These are phyloP conservation scores for Fregata magnificens DNA, from an alignment of 2,113 vertebrate species.

Conservation along the genomic window DNA sequence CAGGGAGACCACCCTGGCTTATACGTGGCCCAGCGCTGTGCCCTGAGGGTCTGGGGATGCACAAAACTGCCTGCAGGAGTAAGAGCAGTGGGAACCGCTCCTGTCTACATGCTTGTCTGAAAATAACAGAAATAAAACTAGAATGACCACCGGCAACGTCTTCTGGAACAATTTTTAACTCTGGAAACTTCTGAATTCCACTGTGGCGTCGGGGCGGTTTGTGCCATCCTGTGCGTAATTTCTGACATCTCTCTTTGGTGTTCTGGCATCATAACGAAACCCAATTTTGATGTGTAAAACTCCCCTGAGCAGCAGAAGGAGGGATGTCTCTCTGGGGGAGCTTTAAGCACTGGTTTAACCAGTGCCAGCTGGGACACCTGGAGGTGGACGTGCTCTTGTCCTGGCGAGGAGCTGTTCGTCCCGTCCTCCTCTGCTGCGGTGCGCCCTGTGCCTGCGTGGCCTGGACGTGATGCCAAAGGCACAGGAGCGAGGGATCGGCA, in stretches of 20 bases:
- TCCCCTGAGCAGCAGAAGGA: not conserved
- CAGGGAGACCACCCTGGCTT: not conserved
- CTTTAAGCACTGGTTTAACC: not conserved
- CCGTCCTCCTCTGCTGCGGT: not conserved
- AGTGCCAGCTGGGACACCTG: not conserved
- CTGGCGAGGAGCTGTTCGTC: rapidly evolving
- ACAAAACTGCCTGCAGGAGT: rapidly evolving
- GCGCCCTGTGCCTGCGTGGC: rapidly evolving
- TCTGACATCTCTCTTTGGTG: not conserved
- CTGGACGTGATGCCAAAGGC: not conserved
- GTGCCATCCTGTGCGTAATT: not conserved
- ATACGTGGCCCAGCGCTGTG: not conserved
- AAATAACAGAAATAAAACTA: not conserved
- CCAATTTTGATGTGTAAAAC: not conserved
- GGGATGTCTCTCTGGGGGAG: not conserved
- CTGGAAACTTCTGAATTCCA: not conserved
- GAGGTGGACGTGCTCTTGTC: not conserved
- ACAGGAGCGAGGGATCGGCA: not conserved
- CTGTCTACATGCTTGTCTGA: not conserved
- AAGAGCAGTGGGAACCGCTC: rapidly evolving
- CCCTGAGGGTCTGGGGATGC: not conserved
- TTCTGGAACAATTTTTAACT: not conserved
- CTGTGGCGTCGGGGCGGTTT: rapidly evolving
- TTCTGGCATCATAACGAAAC: conserved; percentile 14
- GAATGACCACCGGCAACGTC: rapidly evolving